These are phyloP conservation scores for Paracanthobrama guichenoti DNA, from an alignment of 2,113 vertebrate genomes.

Conservation along the genomic window DNA sequence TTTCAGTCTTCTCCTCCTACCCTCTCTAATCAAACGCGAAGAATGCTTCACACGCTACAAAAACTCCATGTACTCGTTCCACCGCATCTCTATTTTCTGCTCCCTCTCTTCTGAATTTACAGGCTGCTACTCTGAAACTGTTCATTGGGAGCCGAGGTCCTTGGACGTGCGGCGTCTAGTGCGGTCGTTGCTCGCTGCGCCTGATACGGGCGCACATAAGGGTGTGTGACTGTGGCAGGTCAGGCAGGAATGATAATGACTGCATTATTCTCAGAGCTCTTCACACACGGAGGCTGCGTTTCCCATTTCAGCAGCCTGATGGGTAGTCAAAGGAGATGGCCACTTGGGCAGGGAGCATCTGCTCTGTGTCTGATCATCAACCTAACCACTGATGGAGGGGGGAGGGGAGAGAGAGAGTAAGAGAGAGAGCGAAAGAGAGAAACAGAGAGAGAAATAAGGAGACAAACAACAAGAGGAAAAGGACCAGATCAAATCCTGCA, in stretches of 20 bases:
- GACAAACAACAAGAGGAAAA: conserved; percentile 16
- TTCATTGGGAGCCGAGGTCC: neutral
- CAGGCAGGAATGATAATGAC: conserved; percentile 49
- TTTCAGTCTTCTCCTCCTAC: neutral
- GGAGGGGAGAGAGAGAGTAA: neutral
- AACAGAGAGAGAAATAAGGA: neutral
- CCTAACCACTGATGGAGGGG: conserved; percentile 13
- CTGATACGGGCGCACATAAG: conserved; percentile 11
- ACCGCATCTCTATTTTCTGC: conserved; percentile 16
- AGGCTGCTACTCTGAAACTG: neutral
- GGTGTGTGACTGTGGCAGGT: conserved; percentile 29
- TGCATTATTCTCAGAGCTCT: conserved; percentile 50
- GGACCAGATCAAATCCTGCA: conserved; percentile 1
- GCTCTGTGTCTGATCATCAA: conserved; percentile 44
- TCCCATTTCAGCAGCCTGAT: conserved; percentile 47
- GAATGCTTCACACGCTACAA: conserved; percentile 10
- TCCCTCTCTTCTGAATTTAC: conserved; percentile 3
- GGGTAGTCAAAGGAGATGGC: conserved; percentile 39
- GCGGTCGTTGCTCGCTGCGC: neutral
- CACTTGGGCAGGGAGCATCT: conserved; percentile 42
- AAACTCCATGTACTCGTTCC: neutral
- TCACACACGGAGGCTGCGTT: conserved; percentile 36
- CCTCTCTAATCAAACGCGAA: conserved; percentile 25
- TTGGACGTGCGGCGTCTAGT: neutral
- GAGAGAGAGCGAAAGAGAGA: neutral